Conservation (phyloP, 2,797 vertebrate species). For the Poecilia velifera region DNA sequence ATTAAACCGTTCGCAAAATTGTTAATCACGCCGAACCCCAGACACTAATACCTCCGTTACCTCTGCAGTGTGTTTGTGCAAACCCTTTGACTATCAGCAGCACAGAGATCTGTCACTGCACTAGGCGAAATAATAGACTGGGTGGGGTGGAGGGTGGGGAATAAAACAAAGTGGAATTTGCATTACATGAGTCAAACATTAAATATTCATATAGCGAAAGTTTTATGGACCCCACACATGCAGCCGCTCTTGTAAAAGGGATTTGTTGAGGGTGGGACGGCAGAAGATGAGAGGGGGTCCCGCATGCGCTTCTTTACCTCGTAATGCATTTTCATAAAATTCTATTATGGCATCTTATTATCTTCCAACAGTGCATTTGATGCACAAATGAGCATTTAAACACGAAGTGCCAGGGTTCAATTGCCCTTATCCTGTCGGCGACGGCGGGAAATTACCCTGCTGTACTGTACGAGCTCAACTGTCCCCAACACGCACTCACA, state of each 20-base stretch:
- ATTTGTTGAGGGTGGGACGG: slow-evolving; percentile 54
- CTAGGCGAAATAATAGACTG: slow-evolving; percentile 58
- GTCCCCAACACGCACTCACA: slow-evolving; percentile 1
- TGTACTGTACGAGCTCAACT: slow-evolving; percentile 31
- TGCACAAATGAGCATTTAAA: slow-evolving; percentile 76
- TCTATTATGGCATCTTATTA: slow-evolving; percentile 72
- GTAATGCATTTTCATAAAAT: slow-evolving; percentile 73
- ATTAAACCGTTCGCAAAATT: slow-evolving; percentile 44
- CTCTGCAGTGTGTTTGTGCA: slow-evolving; percentile 16
- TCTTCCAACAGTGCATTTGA: slow-evolving; percentile 71
- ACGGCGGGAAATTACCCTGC: slow-evolving; percentile 53
- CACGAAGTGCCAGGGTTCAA: slow-evolving; percentile 69
- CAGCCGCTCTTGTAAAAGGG: slow-evolving; percentile 45
- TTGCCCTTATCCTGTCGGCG: slow-evolving; percentile 68
- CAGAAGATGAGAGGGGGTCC: slow-evolving; percentile 32
- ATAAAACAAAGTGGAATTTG: slow-evolving; percentile 75
- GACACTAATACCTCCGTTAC: slow-evolving; percentile 14
- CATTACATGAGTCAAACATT: slow-evolving; percentile 72
- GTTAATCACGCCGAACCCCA: slow-evolving; percentile 11
- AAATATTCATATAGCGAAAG: slow-evolving; percentile 70
- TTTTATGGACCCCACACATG: slow-evolving; percentile 64
- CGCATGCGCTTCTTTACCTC: slow-evolving; percentile 48
- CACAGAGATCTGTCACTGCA: slow-evolving; percentile 26
- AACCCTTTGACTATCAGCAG: slow-evolving; percentile 30
- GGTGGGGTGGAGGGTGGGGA: slow-evolving; percentile 21